phyloP scores from a whole-genome alignment of 2,113 vertebrate genomes.

The Dipodomys stephensi region DNA sequence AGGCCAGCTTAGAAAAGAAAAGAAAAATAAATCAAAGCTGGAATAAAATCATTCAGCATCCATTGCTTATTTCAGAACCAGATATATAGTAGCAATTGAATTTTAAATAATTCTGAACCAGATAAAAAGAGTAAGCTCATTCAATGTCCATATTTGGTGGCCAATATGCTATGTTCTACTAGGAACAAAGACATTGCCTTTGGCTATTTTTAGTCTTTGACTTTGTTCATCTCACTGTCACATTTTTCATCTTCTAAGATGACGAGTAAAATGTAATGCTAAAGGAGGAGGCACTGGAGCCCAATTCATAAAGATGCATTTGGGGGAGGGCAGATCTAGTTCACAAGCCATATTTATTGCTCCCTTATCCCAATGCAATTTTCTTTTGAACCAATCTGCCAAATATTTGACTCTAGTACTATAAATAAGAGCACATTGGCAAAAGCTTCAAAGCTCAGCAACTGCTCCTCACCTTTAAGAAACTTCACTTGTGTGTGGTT shows the following conservation, averaged over 20 bases:
- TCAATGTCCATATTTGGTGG: fast-evolving
- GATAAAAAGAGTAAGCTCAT: not conserved
- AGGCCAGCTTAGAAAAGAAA: too few relatives aligned
- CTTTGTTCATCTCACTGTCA: not conserved
- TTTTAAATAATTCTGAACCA: not conserved
- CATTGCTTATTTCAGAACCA: not conserved
- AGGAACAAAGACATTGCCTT: not conserved
- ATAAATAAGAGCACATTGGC: conserved; percentile 40
- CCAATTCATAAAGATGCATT: not conserved
- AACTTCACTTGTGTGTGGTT: not conserved
- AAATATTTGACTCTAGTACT: conserved; percentile 37
- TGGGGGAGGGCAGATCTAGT: not conserved
- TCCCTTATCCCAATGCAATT: conserved; percentile 16
- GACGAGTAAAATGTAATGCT: not conserved
- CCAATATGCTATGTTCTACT: not conserved
- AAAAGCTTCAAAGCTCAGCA: conserved; percentile 17
- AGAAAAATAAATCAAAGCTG: too few relatives aligned
- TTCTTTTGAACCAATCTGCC: conserved; percentile 33
- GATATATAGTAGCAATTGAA: not conserved
- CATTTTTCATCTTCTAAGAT: not conserved
- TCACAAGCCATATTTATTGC: not conserved
- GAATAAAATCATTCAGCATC: not conserved
- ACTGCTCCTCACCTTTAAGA: not conserved
- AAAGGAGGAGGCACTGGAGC: not conserved
- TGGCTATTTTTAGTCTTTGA: not conserved